Evolutionary conservation across 2,888 invertebrate species (phyloP), one percentile per base, ranked within the genome.

Genomic region (Eudasyphora cyanicolor): DNA sequence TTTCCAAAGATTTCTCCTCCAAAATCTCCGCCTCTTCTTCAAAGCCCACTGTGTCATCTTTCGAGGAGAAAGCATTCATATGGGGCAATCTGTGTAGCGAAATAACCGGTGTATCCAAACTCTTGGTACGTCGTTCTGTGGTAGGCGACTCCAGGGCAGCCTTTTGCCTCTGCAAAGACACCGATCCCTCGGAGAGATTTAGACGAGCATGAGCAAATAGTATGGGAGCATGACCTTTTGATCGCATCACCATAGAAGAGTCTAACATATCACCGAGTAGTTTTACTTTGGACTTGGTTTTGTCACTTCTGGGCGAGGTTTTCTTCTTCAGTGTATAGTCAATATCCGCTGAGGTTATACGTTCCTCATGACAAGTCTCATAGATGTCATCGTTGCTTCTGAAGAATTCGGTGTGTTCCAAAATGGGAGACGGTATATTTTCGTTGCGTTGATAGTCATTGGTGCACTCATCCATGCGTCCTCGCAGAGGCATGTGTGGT

Each of bases 41-140:
- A 81, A 94, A 94, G 87, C 95, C 97, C 0, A 97, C 95, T 0
- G 97, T 97, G 89, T 97, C 97, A 89, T 97, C 97, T 92, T 97
- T 97, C 27, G 97, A 96, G 1, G 97, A 97, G 90, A 97, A 97
- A 0, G 97, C 96, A 91, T 97, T 96, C 91, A 96, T 95, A 7
- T 96, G 95, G 17, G 97, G 97, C 54, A 97, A 91, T 88, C 95
- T 94, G 90, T 95, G 96, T 35, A 97, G 92, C 21, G 96, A 95
- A 88, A 97, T 96, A 24, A 97, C 95, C 0, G 97, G 96, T 2
- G 97, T 95, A 88, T 97, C 97, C 85, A 97, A 93, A 81, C 97
- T 97, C 92, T 97, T 97, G 0, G 97, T 96, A 87, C 97, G 93
- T 73, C 97, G 93, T 76, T 96, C 95, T 3, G 95, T 92, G 7